Percentiles rank a stretch among this genome's conserved stretches.
phyloP scores from a whole-genome alignment of 2,113 vertebrate genomes.

The Panthera uncia region DNA sequence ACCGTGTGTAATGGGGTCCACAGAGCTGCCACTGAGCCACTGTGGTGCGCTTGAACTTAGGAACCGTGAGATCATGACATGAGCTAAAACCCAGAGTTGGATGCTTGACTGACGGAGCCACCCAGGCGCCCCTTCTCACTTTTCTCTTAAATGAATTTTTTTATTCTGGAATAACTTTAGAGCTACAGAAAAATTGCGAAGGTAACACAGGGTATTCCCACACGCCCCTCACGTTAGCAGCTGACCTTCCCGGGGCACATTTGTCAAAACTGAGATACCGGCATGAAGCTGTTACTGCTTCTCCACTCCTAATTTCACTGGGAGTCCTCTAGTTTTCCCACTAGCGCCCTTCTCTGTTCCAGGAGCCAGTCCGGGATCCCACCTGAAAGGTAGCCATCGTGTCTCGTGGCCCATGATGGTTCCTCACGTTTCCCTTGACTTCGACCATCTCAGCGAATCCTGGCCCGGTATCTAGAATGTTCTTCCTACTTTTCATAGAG shows the following conservation, averaged over 20 bases:
- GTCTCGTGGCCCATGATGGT: background rate
- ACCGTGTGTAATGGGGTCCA: background rate
- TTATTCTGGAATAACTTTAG: background rate
- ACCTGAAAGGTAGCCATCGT: accelerated
- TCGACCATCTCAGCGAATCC: accelerated
- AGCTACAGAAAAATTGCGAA: background rate
- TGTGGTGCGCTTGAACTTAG: too few relatives aligned
- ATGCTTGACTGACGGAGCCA: too few relatives aligned
- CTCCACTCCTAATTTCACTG: background rate
- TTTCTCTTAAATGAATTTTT: background rate
- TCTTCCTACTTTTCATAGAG: background rate
- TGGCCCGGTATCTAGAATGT: background rate
- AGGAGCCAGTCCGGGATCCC: background rate
- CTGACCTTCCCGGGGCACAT: background rate
- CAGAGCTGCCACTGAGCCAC: background rate
- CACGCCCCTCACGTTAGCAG: accelerated
- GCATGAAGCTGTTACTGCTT: too few relatives aligned
- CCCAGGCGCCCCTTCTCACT: too few relatives aligned
- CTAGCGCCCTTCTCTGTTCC: background rate
- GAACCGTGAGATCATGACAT: too few relatives aligned
- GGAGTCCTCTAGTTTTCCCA: background rate
- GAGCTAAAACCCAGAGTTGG: too few relatives aligned
- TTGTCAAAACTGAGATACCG: background rate
- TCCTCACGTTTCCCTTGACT: background rate
- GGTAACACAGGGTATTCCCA: background rate